Percentiles rank a stretch among this genome's conserved stretches.
Evolutionary conservation across 2,797 vertebrate species (phyloP).

Genomic region (Lindbergichthys nudifrons): DNA sequence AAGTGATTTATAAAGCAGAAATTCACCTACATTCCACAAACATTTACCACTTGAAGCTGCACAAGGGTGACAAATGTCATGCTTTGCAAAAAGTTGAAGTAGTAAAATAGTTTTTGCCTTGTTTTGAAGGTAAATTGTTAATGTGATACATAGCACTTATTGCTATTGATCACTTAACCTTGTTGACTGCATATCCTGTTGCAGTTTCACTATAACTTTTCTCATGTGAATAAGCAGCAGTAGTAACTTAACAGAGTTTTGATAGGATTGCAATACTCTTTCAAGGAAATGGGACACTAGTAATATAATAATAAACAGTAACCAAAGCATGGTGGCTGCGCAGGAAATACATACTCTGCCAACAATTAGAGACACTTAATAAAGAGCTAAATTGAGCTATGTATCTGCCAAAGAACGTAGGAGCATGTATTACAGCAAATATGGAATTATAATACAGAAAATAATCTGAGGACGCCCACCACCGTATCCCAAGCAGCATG

Average conservation of each 20-base stretch:
- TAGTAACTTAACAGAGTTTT: not conserved
- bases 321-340: not conserved
- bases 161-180: not conserved
- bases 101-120: not conserved
- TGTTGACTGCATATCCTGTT: not conserved
- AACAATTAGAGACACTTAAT: not conserved
- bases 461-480: not conserved
- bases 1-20: not conserved
- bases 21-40: not conserved
- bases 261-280: not conserved
- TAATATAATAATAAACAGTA: not conserved
- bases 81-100: no score
- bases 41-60: not conserved
- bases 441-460: not conserved
- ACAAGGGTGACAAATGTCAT: not conserved
- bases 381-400: not conserved
- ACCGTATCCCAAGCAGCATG: conserved; percentile 14
- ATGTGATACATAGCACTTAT: not conserved
- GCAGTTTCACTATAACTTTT: not conserved
- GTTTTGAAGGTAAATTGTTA: not conserved
- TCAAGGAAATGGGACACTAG: not conserved
- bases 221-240: not conserved
- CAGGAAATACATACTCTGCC: not conserved
- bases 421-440: conserved; percentile 11
- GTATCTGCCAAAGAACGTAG: not conserved